A percentile compares a stretch with the other conserved stretches of the same genome.
Evolutionary conservation across 1,140 invertebrate species (phyloP).

Genomic region (Procambarus clarkii): DNA sequence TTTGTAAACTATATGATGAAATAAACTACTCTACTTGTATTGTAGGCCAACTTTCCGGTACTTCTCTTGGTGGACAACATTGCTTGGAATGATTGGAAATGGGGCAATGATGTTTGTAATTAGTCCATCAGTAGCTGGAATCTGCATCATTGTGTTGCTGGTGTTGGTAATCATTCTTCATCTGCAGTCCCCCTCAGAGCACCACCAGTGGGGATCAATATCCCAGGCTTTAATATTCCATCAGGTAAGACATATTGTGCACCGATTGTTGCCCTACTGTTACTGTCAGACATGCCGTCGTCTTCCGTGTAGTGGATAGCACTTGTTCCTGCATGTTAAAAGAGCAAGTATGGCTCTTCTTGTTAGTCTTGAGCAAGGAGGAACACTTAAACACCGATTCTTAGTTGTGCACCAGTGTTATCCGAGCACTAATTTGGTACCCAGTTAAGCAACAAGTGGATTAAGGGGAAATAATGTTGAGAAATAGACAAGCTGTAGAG

Average conservation of each 20-base stretch:
- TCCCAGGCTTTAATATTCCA: conserved; percentile 99
- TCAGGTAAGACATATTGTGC: conserved; percentile 81
- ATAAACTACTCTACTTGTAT: neutral
- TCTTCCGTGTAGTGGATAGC: no score
- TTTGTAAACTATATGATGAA: neutral
- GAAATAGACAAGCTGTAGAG: no score
- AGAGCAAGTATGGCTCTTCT: no score
- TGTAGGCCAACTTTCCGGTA: conserved; percentile 95
- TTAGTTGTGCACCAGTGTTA: no score
- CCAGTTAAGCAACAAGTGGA: no score
- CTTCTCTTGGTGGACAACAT: conserved; percentile 95
- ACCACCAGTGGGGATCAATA: conserved; percentile 96
- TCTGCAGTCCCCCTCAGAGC: conserved; percentile 90
- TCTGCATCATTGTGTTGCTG: conserved; percentile 91
- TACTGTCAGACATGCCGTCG: no score
- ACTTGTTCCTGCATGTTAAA: no score
- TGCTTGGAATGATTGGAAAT: conserved; percentile 90
- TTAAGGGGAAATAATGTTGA: no score
- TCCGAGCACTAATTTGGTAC: no score
- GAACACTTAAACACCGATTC: no score
- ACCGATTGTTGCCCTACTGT: neutral
- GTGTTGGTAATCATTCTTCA: conserved; percentile 91
- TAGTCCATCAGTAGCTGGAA: conserved; percentile 91
- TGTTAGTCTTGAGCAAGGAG: no score
- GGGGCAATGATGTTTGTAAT: conserved; percentile 97